A percentile compares a stretch with the other conserved stretches of the same genome.
Evolutionary conservation across 2,113 vertebrate species (phyloP).

Genomic region (Istiophorus platypterus): DNA sequence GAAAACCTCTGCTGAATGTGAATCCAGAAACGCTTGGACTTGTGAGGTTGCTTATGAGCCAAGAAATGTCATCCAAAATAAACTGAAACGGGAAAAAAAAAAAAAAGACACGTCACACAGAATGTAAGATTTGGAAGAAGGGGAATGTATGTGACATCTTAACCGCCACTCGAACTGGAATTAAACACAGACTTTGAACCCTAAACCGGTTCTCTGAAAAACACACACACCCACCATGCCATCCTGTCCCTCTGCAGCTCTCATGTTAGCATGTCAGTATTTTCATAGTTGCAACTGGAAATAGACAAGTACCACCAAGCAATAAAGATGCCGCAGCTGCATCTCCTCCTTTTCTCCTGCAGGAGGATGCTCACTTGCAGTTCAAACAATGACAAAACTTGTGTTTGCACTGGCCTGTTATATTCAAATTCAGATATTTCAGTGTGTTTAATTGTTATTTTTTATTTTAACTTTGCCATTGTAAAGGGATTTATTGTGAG

Average conservation of each 20-base stretch:
- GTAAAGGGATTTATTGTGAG: conserved; percentile 49
- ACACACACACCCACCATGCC: conserved; percentile 1
- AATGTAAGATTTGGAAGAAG: conserved; percentile 65
- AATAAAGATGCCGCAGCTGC: conserved; percentile 70
- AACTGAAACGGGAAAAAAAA: neutral
- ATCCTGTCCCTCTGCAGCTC: conserved; percentile 47
- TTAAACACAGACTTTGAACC: conserved; percentile 36
- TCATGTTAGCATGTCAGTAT: conserved; percentile 76
- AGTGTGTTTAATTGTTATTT: conserved; percentile 32
- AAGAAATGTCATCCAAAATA: conserved; percentile 32
- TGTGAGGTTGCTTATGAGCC: conserved; percentile 1
- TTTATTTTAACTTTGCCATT: conserved; percentile 40
- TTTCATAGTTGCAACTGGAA: conserved; percentile 61
- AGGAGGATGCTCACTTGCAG: conserved; percentile 28
- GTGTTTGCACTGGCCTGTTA: conserved; percentile 53
- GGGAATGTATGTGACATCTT: conserved; percentile 57
- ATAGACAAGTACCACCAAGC: conserved; percentile 68
- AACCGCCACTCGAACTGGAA: conserved; percentile 41
- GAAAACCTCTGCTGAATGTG: conserved; percentile 67
- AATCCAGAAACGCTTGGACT: conserved; percentile 44
- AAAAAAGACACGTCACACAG: conserved; percentile 6
- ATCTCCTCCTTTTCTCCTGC: conserved; percentile 34
- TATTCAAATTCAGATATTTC: conserved; percentile 40
- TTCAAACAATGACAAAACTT: conserved; percentile 24
- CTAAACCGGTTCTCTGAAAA: conserved; percentile 5